Conservation (phyloP, 2,113 vertebrate genomes). For the Brachypodius melanocephalos region DNA sequence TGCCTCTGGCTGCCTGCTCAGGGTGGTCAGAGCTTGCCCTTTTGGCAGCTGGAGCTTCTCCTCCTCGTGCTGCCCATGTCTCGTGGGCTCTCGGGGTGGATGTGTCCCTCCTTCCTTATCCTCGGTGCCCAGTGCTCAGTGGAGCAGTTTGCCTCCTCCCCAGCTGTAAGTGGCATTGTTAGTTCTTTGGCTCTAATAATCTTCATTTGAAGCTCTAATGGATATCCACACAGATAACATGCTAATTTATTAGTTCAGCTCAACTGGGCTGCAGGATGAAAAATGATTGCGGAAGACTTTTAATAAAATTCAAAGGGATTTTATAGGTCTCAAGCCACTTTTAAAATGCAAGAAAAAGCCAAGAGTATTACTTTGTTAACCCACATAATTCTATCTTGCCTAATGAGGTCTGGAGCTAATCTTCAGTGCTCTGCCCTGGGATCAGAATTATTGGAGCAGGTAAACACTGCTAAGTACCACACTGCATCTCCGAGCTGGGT, state of each 20-base stretch:
- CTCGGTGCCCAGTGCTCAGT: background rate
- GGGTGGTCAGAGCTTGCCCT: background rate
- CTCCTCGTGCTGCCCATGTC: background rate
- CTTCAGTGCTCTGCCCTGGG: constrained; percentile 44
- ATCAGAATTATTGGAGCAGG: constrained; percentile 65
- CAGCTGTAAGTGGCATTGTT: background rate
- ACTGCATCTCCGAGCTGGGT: background rate
- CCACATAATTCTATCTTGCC: constrained; percentile 64
- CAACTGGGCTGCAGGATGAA: constrained; percentile 65
- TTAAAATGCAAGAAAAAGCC: constrained; percentile 70
- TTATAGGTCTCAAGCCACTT: constrained; percentile 73
- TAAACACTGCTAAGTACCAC: constrained; percentile 42
- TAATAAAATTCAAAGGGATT: constrained; percentile 74
- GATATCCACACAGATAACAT: constrained; percentile 63
- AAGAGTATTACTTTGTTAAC: constrained; percentile 69
- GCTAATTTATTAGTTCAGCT: constrained; percentile 72
- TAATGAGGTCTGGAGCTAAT: constrained; percentile 70
- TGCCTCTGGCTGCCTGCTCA: background rate
- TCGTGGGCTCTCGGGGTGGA: background rate
- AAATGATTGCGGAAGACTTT: constrained; percentile 61
- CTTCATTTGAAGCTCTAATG: constrained; percentile 54
- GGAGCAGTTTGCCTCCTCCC: background rate
- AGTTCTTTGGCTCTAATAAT: constrained; percentile 34
- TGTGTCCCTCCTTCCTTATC: background rate
- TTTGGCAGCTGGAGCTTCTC: background rate